phyloP scores from a whole-genome alignment of 1,140 invertebrate species.

The Notospermus geniculatus region DNA sequence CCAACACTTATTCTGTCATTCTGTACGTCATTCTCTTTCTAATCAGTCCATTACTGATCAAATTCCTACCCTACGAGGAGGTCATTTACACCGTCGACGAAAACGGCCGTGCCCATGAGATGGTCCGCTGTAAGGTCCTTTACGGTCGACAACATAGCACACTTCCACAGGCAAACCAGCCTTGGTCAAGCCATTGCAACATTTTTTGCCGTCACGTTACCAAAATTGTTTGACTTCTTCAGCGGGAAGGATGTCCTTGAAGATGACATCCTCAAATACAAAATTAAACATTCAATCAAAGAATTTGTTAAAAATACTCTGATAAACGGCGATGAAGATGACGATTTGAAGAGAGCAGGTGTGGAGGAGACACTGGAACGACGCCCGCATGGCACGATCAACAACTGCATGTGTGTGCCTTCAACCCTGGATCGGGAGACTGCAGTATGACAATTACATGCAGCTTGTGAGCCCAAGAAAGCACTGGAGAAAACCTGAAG shows the following conservation, averaged over 20 bases:
- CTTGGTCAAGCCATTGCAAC: conserved; percentile 16
- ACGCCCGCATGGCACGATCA: background rate
- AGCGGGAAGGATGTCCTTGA: conserved; percentile 5
- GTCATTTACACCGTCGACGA: conserved; percentile 3
- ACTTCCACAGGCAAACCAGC: background rate
- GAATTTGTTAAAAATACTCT: background rate
- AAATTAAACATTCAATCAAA: conserved; percentile 9
- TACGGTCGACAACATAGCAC: no score
- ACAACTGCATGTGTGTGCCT: background rate
- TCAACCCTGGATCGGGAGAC: background rate
- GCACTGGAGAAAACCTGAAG: no score
- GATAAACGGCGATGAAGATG: background rate
- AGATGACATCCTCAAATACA: conserved; percentile 9
- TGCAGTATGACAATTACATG: background rate
- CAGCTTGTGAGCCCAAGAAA: background rate
- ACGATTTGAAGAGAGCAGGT: background rate
- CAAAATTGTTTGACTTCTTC: conserved; percentile 14
- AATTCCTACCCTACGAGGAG: background rate
- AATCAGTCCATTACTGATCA: conserved; percentile 9
- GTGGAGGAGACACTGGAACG: background rate
- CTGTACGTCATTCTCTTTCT: conserved; percentile 11
- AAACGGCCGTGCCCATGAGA: no score
- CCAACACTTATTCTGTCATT: background rate
- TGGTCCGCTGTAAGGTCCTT: no score
- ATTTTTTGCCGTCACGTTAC: conserved; percentile 15